Base-by-base conservation (phyloP, 2,888 invertebrate species). In the Ormyrus labotus region DNA sequence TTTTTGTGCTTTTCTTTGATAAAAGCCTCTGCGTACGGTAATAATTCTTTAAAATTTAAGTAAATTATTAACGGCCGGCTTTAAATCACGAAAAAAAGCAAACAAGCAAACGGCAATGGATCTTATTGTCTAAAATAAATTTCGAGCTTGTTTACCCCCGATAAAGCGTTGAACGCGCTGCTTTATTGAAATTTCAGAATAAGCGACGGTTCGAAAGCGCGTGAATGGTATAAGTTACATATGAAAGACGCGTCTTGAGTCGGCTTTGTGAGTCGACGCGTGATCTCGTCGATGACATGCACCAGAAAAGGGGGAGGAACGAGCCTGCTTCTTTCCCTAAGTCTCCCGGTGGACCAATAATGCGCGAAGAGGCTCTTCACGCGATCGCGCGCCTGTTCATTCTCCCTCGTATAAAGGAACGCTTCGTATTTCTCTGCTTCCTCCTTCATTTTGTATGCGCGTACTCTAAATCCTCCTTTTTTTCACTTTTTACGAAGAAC, bases 261-360 rank as follows among this genome's bases (percentile, higher is more conserved):
- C 47, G 57, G 11, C 63, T 76, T 69, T 69, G 55, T 75, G 51
- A 55, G 48, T 8, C 11, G 61, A 11, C 77, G 45, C 70, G 50
- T 48, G 60, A 50, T 64, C 70, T 19, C 51, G 47, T 2, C 70
- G 64, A 64, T 70, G 64, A 70, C 57, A 70, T 70, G 77, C 77
- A 70, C n/a, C 58, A 51, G 48, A 47, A 53, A 61, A 75, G 58
- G 19, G 61, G n/a, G 13, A 45, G 48, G 50, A 70, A 47, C n/a
- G 10, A 7, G 53, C 19, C 65, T 45, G 47, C 6, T 34, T 64
- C 64, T 63, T 69, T 76, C 55, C 48, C 63, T 63, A 53, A 53
- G 51, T 5, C 69, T 55, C 19, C 47, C 60, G 63, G 47, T 76
- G 76, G 69, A 53, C 69, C 63, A 63, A 68, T 76, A 76, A 69